These are phyloP conservation scores for Phoebastria nigripes DNA, from an alignment of 2,797 vertebrate genomes.

Conservation along the genomic window DNA sequence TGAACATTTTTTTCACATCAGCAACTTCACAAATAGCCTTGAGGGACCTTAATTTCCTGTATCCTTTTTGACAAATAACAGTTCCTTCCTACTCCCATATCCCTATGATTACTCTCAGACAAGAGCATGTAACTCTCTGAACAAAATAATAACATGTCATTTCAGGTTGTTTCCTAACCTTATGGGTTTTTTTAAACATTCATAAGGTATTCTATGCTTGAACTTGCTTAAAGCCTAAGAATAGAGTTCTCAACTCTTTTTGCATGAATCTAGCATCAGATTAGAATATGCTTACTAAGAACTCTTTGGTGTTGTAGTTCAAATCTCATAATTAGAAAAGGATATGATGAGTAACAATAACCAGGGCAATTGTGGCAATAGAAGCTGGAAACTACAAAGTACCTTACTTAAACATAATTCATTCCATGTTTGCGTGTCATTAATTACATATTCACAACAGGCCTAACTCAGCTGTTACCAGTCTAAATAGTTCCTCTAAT, in stretches of 20 bases:
- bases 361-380: not conserved
- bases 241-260: not conserved
- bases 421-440: not conserved
- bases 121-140: not conserved
- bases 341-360: not conserved
- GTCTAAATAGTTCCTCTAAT: not conserved
- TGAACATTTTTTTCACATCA: not conserved
- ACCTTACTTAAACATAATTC: not conserved
- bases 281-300: not conserved
- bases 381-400: not conserved
- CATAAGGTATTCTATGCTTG: not conserved
- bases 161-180: not conserved
- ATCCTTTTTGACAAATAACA: not conserved
- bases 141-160: not conserved
- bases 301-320: not conserved
- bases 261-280: rapidly evolving
- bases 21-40: not conserved
- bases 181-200: not conserved
- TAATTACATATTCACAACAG: not conserved
- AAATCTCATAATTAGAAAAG: not conserved
- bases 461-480: not conserved
- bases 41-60: not conserved
- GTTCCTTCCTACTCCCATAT: not conserved
- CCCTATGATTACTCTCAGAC: not conserved
- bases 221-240: not conserved